Evolutionary conservation across 2,888 invertebrate species (phyloP), one percentile per base, ranked within the genome.

Genomic region (Dasypolia templi): DNA sequence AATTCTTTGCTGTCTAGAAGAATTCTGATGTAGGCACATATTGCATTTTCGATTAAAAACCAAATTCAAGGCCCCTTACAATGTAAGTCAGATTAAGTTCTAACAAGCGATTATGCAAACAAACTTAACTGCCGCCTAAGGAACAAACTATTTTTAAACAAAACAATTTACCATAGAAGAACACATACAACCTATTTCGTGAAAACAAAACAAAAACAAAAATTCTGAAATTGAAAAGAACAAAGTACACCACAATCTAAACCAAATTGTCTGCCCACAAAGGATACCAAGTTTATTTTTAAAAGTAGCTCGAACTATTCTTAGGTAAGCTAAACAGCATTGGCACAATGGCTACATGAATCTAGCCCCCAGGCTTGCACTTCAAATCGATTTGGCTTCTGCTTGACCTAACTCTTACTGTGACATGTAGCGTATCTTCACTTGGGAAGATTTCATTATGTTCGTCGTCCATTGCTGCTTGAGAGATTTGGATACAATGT

Each of bases 361-460:
- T 89, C 88, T 83, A 88, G 87, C 89, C 90, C 78, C 77, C 73
- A 79, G 90, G 91, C 87, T 84, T 83, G 81, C 85, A 86, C 90
- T 91, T 89, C 88, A 89, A 89, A 91, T 92, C 91, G 92, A 92
- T 92, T 92, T 92, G 91, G 92, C 92, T 91, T 86, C 90, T 88
- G 88, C 88, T 91, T 89, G 89, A 89, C 90, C 90, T 85, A 86
- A 64, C 89, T 65, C 55, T 19, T 84, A 89, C 86, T 79, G 49
- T 70, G 80, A 63, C 17, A 42, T 72, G 63, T 22, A 5, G 53
- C 63, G 42, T 44, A 29, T 61, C 19, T 46, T 56, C 17, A 9
- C 19, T 39, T 26, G 1, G 0, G 69, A 53, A 42, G 58, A 32
- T 63, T 53, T 35, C 0, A 7, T 35, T 26, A n/a, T 56, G 83